Evolutionary conservation across 2,797 vertebrate species (phyloP).

Genomic region (Botia kubotai): DNA sequence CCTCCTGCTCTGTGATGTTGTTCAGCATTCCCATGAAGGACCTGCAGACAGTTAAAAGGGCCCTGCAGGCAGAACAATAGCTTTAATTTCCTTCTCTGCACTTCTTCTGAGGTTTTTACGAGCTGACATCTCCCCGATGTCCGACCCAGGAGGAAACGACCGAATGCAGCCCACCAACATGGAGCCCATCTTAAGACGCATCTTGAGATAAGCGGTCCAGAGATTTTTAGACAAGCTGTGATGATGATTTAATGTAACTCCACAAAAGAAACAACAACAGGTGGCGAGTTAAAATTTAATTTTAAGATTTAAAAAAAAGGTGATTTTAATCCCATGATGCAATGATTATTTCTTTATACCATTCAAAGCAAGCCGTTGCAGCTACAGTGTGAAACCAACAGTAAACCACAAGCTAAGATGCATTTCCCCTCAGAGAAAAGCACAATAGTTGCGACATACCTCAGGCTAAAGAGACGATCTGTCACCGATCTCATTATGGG

Average conservation of each 20-base stretch:
- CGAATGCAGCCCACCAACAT: conserved; percentile 41
- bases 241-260: not conserved
- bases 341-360: conserved; percentile 63
- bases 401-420: conserved; percentile 73
- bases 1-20: conserved; percentile 47
- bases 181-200: not conserved
- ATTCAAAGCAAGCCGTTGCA: conserved; percentile 62
- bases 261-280: conserved; percentile 14
- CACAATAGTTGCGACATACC: conserved; percentile 60
- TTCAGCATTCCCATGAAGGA: conserved; percentile 55
- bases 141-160: conserved; percentile 46
- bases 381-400: conserved; percentile 67
- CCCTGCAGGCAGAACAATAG: conserved; percentile 56
- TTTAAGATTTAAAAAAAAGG: too few species aligned
- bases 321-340: conserved; percentile 48
- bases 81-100: conserved; percentile 60
- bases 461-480: conserved; percentile 58
- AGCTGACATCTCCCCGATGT: conserved; percentile 47
- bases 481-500: conserved; percentile 40
- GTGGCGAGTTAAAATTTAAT: conserved; percentile 41
- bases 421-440: conserved; percentile 64
- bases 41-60: conserved; percentile 56
- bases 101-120: conserved; percentile 57
- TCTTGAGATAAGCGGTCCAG: conserved; percentile 29
- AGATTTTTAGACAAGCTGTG: conserved; percentile 36